Evolutionary conservation across 2,888 invertebrate species (phyloP), one percentile per base, ranked within the genome.

Genomic region (Lasius platythorax): DNA sequence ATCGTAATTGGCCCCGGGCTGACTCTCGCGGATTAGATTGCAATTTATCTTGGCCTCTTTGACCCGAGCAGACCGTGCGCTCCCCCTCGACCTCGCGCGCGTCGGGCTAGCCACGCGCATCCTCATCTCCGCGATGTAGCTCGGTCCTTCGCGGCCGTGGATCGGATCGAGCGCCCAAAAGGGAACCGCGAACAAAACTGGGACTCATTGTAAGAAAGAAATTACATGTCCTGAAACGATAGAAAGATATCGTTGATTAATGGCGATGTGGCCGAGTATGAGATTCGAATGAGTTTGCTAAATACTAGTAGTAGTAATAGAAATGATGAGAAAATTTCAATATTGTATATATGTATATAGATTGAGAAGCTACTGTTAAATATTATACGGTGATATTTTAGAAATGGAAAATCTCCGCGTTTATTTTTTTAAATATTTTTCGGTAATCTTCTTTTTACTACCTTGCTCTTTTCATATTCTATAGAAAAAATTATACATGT

Each of bases 11-110:
- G 78, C 70, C 63, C 75, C 46, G 37, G 67, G 50, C 64, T 84
- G 73, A 75, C 83, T 79, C 81, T 63, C 75, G 76, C 28, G 83
- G 82, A 85, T 86, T 86, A 78, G 78, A 86, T 85, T 84, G 86
- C 76, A 72, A 85, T 88, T 89, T 88, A 85, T 85, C 85, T 85
- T 74, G 86, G 73, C 82, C 84, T 85, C 83, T 85, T 87, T 78
- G 84, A 88, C 87, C 72, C 72, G 43, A 23, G 23, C 23, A 23
- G 23, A 50, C 56, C 67, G 40, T 73, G 66, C 56, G 63, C 66
- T 81, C 72, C 70, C 70, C 70, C 72, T 76, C 63, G 72, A 46
- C 61, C 50, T 76, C 46, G 75, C 75, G 75, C 56, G 74, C 30
- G 18, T 66, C 72, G 56, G 28, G 33, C 33, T 58, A 61, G 66